Evolutionary conservation across 2,797 vertebrate genomes (phyloP).

Genomic region (Acanthornis magna): DNA sequence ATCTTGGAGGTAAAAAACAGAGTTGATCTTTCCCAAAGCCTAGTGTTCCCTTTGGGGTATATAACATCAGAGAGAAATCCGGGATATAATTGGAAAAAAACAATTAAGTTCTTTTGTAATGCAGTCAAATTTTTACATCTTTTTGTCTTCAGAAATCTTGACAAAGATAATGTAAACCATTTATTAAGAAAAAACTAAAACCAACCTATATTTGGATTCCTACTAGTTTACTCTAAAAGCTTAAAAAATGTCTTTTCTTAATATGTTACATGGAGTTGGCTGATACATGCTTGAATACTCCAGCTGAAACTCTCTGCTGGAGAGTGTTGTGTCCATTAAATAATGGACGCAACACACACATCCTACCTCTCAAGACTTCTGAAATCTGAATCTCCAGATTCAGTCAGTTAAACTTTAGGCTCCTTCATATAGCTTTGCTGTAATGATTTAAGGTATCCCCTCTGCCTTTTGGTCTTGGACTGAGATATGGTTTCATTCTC

Average conservation of each 20-base stretch:
- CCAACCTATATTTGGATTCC: fast-evolving
- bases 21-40: neutral
- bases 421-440: neutral
- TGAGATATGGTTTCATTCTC: neutral
- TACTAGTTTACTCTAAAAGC: neutral
- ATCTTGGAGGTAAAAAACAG: neutral
- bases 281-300: neutral
- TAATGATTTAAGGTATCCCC: neutral
- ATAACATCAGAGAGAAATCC: neutral
- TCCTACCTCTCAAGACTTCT: neutral
- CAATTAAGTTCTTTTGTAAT: neutral
- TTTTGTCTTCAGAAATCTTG: neutral
- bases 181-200: neutral
- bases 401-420: neutral
- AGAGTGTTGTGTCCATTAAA: neutral
- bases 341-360: neutral
- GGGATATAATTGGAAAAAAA: neutral
- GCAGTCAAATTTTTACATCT: neutral
- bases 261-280: neutral
- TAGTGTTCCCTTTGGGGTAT: neutral
- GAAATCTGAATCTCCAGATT: neutral
- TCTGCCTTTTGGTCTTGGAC: neutral
- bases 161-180: neutral
- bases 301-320: neutral
- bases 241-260: neutral